Conservation (phyloP, 2,113 vertebrate species). For the Todiramphus saurophagus region DNA sequence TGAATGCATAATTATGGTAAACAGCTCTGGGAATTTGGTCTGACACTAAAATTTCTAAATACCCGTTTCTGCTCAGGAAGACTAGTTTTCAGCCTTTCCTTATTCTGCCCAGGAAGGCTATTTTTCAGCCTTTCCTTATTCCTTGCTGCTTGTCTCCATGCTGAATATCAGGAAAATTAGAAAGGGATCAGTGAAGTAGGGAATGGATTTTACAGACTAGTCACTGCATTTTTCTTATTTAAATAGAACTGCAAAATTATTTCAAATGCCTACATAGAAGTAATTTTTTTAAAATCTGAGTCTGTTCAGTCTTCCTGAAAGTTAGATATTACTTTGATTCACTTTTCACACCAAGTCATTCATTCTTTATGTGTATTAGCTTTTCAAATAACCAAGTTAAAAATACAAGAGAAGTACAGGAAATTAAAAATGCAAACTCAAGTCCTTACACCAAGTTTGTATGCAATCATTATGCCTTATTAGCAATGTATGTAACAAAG, state of each 20-base stretch:
- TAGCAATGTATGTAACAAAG: neutral
- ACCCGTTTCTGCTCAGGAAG: neutral
- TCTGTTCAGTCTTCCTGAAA: neutral
- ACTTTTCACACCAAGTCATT: neutral
- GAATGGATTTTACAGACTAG: neutral
- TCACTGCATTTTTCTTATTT: neutral
- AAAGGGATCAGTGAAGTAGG: neutral
- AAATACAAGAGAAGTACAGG: neutral
- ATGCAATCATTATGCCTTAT: neutral
- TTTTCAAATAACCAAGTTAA: conserved; percentile 25
- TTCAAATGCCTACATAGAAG: conserved; percentile 14
- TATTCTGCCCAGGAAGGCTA: conserved; percentile 4
- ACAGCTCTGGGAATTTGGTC: neutral
- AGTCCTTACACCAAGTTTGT: neutral
- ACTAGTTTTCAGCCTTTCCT: neutral
- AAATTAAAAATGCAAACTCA: conserved; percentile 34
- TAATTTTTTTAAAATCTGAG: neutral
- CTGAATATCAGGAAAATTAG: conserved; percentile 20
- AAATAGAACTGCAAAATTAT: neutral
- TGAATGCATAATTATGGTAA: conserved; percentile 56
- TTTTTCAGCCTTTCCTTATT: conserved; percentile 14
- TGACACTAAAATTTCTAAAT: neutral
- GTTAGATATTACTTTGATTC: neutral
- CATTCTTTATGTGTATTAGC: neutral
- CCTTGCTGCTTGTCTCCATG: neutral